Percentiles rank a stretch among this genome's conserved stretches.
Conservation (phyloP, 1,140 invertebrate species). For the Sitobion miscanthi region DNA sequence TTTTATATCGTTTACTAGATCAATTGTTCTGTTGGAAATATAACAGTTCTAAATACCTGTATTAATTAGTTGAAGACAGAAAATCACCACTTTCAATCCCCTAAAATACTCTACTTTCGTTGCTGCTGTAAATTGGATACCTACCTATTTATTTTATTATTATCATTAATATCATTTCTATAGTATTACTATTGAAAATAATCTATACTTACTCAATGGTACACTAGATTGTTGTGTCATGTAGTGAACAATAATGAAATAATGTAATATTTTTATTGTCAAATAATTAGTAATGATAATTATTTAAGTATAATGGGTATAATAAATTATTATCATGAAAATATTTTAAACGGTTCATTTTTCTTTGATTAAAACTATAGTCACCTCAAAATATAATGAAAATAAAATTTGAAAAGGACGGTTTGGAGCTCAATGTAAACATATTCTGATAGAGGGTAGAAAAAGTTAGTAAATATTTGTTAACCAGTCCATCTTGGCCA, state of each 20-base stretch:
- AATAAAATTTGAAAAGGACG: background rate
- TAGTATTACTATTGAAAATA: background rate
- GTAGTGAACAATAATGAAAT: background rate
- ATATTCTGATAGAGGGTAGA: constrained; percentile 20
- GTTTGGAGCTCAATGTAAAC: background rate
- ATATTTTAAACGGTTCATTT: background rate
- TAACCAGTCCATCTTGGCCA: constrained; percentile 31
- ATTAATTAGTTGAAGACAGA: background rate
- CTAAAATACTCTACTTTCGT: background rate
- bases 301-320: background rate
- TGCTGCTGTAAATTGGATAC: background rate
- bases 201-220: background rate
- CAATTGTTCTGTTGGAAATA: background rate
- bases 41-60: background rate
- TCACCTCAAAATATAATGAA: constrained; percentile 21
- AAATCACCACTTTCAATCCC: background rate
- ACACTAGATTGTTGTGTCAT: background rate
- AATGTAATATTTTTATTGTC: background rate
- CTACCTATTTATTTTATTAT: background rate
- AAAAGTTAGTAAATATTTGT: constrained; percentile 48
- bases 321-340: background rate
- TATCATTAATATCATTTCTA: background rate
- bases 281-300: background rate
- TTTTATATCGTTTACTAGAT: background rate
- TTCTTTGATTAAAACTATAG: background rate